phyloP scores from a whole-genome alignment of 2,888 invertebrate genomes.

The Drosophila prolongata region DNA sequence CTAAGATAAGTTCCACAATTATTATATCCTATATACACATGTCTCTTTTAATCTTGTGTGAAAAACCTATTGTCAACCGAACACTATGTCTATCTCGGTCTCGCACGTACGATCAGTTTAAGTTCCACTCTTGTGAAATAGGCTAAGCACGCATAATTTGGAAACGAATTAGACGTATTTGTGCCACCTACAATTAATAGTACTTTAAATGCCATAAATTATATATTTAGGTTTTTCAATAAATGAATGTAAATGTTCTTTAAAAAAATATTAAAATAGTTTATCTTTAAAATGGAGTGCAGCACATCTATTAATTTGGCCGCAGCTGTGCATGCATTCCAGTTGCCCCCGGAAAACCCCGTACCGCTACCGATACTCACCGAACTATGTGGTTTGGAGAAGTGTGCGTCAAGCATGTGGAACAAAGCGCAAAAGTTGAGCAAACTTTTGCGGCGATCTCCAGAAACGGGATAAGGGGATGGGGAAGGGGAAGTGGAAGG shows the following conservation, averaged over 20 bases:
- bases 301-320: slow-evolving; percentile 9
- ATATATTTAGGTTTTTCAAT: too few species aligned
- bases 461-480: slow-evolving; percentile 22
- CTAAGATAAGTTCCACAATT: too few species aligned
- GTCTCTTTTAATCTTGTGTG: too few species aligned
- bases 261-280: background rate
- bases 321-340: slow-evolving; percentile 5
- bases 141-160: too few species aligned
- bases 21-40: too few species aligned
- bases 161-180: too few species aligned
- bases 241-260: background rate
- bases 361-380: background rate
- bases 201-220: too few species aligned
- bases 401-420: slow-evolving; percentile 77
- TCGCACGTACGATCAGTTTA: too few species aligned
- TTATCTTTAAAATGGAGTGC: background rate
- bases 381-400: slow-evolving; percentile 52
- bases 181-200: too few species aligned
- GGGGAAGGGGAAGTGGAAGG: background rate
- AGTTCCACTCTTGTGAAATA: too few species aligned
- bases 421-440: slow-evolving; percentile 74
- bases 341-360: background rate
- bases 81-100: too few species aligned
- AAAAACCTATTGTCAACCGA: too few species aligned
- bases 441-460: slow-evolving; percentile 78